Evolutionary conservation across 2,797 vertebrate genomes (phyloP).

Genomic region (Anguilla pacifica): DNA sequence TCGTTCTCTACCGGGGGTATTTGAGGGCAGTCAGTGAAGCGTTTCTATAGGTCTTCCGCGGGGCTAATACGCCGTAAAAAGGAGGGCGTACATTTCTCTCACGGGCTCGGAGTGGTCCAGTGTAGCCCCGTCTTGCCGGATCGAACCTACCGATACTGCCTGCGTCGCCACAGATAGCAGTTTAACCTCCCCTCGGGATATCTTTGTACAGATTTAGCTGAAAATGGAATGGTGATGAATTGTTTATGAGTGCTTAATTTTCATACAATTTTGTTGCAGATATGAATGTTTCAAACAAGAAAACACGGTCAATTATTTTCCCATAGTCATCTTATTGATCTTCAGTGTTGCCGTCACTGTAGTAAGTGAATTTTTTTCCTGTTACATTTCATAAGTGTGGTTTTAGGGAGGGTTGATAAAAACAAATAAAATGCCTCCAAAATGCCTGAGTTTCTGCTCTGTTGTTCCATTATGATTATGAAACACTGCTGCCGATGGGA

Average conservation of each 20-base stretch:
- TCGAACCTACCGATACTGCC: neutral
- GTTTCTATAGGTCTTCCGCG: neutral
- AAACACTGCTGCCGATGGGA: neutral
- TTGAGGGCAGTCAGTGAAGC: neutral
- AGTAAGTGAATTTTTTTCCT: slow-evolving; percentile 73
- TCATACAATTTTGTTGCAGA: slow-evolving; percentile 67
- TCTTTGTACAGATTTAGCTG: neutral
- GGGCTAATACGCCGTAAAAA: neutral
- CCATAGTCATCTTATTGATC: slow-evolving; percentile 79
- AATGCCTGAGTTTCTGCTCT: neutral
- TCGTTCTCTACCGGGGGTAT: neutral
- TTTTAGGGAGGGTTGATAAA: neutral
- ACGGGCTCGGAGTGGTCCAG: neutral
- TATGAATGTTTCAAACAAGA: slow-evolving; percentile 95
- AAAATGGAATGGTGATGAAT: neutral
- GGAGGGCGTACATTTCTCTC: neutral
- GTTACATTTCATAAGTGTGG: neutral
- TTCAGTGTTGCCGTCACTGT: slow-evolving; percentile 90
- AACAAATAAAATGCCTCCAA: neutral
- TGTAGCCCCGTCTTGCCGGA: neutral
- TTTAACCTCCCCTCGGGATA: neutral
- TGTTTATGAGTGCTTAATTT: neutral
- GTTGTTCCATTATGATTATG: neutral
- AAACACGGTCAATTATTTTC: slow-evolving; percentile 81
- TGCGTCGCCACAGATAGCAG: neutral